Base-by-base conservation (phyloP, 2,888 invertebrate genomes). In the Drosophila kokeensis region DNA sequence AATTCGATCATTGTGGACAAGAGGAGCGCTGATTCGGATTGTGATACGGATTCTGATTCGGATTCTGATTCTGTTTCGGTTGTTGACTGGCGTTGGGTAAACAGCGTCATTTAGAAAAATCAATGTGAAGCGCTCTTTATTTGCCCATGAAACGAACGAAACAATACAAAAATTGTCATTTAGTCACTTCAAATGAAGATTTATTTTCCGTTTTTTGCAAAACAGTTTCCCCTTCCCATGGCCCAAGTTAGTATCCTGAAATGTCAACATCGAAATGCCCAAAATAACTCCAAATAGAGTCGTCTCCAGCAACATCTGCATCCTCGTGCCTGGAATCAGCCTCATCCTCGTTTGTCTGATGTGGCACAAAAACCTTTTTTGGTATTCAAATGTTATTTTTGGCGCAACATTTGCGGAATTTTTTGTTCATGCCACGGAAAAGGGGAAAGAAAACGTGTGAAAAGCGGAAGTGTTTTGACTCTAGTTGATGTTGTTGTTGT, bases 311-410 rank as follows among this genome's bases (percentile, higher is more conserved):
- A 42, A 58, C 61, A 60, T 40, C 71, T 53, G 27, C 79, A 71
- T 58, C 45, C 27, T 24, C 21, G 29, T 48, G 21, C 40, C 55
- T 63, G 57, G 42, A 27, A 49, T 67, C 38, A 21, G 63, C 57
- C 69, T 73, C 57, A 13, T 57, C 1, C 57, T 42, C 21, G 83
- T 87, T 81, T 74, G 76, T 69, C 69, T 78, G 81, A 68, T 69
- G 67, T 45, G 68, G 68, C 83, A 72, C 61, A 81, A 87, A 83
- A 85, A 81, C 82, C 84, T 76, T 77, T 88, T 88, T 83, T 78
- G 86, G 84, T 70, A 84, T 88, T 86, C 84, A 84, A 80, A 86
- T 84, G 88, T 83, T 84, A 81, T 84, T 84, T 84, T 80, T 84
- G 81, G 88, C 72, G 81, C 78, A 78, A 72, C 87, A 78, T 83